Conservation (phyloP, 2,113 vertebrate genomes). For the Elachura formosa region DNA sequence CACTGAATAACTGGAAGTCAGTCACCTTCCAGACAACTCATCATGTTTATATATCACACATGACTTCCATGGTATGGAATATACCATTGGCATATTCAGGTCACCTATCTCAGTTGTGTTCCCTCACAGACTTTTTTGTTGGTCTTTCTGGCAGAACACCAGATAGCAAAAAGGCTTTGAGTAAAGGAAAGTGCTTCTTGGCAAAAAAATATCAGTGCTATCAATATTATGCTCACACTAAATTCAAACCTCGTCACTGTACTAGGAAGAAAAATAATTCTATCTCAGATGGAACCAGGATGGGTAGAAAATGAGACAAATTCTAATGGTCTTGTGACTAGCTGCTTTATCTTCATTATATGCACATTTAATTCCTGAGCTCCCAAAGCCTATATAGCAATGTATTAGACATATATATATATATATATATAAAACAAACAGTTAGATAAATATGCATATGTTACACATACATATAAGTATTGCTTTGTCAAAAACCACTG, state of each 20-base stretch:
- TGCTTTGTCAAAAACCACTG: not conserved
- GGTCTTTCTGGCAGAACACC: not conserved
- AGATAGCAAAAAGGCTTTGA: not conserved
- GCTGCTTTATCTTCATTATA: not conserved
- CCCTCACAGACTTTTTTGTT: not conserved
- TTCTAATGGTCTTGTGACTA: not conserved
- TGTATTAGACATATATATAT: too few relatives aligned
- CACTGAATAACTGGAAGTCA: too few relatives aligned
- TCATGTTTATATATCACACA: rapidly evolving
- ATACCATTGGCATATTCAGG: not conserved
- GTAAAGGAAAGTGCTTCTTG: not conserved
- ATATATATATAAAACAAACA: not conserved
- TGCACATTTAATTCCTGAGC: not conserved
- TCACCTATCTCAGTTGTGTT: not conserved
- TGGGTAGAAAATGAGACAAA: not conserved
- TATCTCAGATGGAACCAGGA: not conserved
- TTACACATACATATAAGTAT: not conserved
- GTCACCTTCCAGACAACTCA: not conserved
- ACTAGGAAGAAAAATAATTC: not conserved
- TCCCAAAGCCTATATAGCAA: not conserved
- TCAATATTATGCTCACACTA: not conserved
- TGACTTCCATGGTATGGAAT: not conserved
- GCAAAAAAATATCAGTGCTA: not conserved
- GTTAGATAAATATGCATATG: not conserved
- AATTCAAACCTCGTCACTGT: not conserved